phyloP scores from a whole-genome alignment of 2,797 vertebrate species.

The Trachurus trachurus region DNA sequence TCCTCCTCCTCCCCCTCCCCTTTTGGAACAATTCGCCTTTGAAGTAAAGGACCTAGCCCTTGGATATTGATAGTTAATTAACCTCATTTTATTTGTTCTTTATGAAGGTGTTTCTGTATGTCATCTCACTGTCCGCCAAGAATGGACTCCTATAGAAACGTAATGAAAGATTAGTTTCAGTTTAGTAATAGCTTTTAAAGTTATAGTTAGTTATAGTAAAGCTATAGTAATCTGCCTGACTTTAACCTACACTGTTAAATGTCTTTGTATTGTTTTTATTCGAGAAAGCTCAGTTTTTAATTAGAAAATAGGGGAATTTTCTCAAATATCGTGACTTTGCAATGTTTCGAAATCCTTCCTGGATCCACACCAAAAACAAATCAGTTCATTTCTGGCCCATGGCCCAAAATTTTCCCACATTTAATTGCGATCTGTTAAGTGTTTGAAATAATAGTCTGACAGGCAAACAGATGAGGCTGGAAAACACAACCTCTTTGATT shows the following conservation, averaged over 20 bases:
- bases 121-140: constrained; percentile 4
- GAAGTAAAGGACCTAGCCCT: constrained; percentile 42
- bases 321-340: neutral
- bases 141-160: neutral
- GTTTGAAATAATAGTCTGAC: constrained; percentile 15
- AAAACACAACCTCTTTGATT: neutral
- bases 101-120: constrained; percentile 2
- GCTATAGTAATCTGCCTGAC: neutral
- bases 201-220: too few relatives aligned
- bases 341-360: neutral
- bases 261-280: neutral
- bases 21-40: constrained; percentile 50
- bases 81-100: constrained; percentile 29
- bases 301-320: neutral
- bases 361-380: constrained; percentile 5
- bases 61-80: constrained; percentile 51
- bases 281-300: neutral
- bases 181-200: too few relatives aligned
- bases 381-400: neutral
- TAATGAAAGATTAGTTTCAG: constrained; percentile 13
- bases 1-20: constrained; percentile 46
- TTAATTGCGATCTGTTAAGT: neutral
- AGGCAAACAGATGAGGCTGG: constrained; percentile 2
- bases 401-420: neutral
- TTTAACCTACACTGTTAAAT: neutral